A percentile compares a stretch with the other conserved stretches of the same genome.
These are phyloP conservation scores for Pycnomerus fuliginosus DNA, from an alignment of 2,888 invertebrate genomes.

Conservation along the genomic window DNA sequence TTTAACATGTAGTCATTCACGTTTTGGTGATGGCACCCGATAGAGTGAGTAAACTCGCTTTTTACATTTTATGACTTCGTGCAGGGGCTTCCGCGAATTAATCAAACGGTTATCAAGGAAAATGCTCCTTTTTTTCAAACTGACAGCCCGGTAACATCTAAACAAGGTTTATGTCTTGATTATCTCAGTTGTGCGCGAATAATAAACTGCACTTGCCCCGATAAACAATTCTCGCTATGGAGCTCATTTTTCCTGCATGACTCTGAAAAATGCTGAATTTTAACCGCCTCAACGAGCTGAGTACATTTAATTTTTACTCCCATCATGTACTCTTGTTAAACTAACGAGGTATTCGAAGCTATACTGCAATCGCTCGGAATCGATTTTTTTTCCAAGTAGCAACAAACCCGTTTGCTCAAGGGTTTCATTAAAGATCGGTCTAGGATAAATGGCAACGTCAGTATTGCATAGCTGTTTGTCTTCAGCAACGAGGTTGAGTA, in stretches of 20 bases:
- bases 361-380: too few species aligned
- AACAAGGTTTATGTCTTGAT: constrained; percentile 13
- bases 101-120: constrained; percentile 15
- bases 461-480: constrained; percentile 26
- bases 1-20: constrained; percentile 24
- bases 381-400: too few species aligned
- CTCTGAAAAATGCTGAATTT: too few species aligned
- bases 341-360: too few species aligned
- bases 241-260: too few species aligned
- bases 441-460: too few species aligned
- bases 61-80: constrained; percentile 19
- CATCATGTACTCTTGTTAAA: too few species aligned
- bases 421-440: too few species aligned
- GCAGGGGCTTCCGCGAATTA: constrained; percentile 8
- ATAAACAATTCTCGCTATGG: constrained; percentile 8
- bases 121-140: constrained; percentile 3
- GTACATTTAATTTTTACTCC: too few species aligned
- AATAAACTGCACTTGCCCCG: constrained; percentile 1
- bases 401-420: too few species aligned
- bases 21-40: constrained; percentile 15
- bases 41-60: constrained; percentile 19
- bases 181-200: constrained; percentile 8
- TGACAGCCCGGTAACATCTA: constrained; percentile 1
- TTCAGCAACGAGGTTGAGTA: constrained; percentile 31
- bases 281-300: too few species aligned